Evolutionary conservation across 2,113 vertebrate species (phyloP).

Genomic region (Porphyrio hochstetteri): DNA sequence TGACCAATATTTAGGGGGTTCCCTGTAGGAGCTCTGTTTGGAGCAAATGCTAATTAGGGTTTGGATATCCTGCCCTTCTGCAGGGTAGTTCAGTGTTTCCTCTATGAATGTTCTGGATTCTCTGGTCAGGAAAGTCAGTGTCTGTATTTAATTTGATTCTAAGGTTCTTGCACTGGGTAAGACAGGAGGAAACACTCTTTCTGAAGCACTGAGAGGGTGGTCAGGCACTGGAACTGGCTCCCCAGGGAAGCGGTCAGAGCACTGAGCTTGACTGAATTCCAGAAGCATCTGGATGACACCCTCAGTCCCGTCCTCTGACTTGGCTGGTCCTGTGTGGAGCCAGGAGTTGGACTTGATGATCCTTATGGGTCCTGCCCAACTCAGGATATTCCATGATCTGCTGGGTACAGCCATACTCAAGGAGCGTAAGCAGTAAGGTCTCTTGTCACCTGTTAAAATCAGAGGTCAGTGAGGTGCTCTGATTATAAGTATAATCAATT

Average conservation of each 20-base stretch:
- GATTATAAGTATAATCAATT: neutral
- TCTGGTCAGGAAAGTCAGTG: neutral
- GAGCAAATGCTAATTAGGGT: neutral
- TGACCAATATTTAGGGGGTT: neutral
- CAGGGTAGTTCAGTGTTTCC: neutral
- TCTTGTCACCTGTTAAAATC: neutral
- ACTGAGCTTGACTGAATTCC: too few species aligned
- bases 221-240: too few species aligned
- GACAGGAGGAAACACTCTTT: neutral
- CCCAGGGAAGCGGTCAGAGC: too few species aligned
- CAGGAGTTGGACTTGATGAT: too few species aligned
- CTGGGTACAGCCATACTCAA: neutral
- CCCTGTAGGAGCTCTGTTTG: neutral
- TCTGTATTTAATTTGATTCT: neutral
- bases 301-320: too few species aligned
- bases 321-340: too few species aligned
- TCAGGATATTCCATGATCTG: neutral
- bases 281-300: too few species aligned
- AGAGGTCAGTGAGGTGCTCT: neutral
- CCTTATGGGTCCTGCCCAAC: too few species aligned
- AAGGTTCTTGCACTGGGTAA: neutral
- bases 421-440: neutral
- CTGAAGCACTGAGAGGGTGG: too few species aligned
- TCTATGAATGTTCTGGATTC: accelerated
- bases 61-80: neutral